Evolutionary conservation across 2,113 vertebrate genomes (phyloP).

Genomic region (Cynocephalus volans): DNA sequence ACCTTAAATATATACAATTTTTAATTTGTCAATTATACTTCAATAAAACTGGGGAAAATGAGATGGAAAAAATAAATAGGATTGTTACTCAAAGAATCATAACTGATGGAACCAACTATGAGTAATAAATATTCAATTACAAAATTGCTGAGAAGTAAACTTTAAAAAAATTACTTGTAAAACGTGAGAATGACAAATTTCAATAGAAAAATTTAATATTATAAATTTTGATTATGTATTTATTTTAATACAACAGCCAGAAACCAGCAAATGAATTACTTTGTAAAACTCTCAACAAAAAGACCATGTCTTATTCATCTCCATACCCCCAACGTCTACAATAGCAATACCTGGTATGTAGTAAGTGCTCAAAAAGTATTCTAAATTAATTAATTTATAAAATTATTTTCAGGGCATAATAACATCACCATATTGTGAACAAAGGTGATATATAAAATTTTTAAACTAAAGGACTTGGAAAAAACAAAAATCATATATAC

Average conservation of each 20-base stretch:
- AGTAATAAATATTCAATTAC: background rate
- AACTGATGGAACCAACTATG: background rate
- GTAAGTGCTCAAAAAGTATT: background rate
- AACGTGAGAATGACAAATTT: background rate
- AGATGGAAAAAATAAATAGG: background rate
- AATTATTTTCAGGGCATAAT: background rate
- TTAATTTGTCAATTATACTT: background rate
- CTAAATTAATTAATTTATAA: slow-evolving; percentile 1
- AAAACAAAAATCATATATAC: background rate
- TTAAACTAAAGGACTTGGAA: background rate
- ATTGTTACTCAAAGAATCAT: slow-evolving; percentile 12
- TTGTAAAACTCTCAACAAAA: background rate
- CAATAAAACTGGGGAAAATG: background rate
- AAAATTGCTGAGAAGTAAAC: slow-evolving; percentile 12
- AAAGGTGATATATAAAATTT: background rate
- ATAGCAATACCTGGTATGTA: background rate
- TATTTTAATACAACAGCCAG: slow-evolving; percentile 12
- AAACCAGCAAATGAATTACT: background rate
- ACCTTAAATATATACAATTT: background rate
- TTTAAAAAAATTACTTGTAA: slow-evolving; percentile 14
- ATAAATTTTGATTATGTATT: background rate
- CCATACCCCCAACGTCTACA: background rate
- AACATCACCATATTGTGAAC: background rate
- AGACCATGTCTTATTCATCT: background rate
- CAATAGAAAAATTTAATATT: slow-evolving; percentile 10